These are phyloP conservation scores for Vicugna pacos DNA, from an alignment of 2,113 vertebrate species.

Conservation along the genomic window DNA sequence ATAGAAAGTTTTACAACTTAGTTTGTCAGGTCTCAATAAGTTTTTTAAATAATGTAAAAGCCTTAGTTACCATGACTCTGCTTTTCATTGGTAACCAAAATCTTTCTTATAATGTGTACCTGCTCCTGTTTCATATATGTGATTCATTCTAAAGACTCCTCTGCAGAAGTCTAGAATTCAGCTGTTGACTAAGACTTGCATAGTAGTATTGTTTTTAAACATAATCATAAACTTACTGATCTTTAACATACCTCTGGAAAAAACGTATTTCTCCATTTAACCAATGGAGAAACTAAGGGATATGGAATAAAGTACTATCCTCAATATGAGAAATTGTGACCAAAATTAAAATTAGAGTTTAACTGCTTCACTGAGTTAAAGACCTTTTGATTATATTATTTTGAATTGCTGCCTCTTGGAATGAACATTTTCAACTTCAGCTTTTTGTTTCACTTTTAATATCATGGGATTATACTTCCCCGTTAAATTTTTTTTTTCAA, in stretches of 20 bases:
- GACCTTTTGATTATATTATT: slow-evolving; percentile 42
- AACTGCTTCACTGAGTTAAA: background rate
- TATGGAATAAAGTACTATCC: background rate
- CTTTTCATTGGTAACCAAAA: slow-evolving; percentile 7
- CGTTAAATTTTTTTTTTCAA: slow-evolving; percentile 23
- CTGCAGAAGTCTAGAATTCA: slow-evolving; percentile 46
- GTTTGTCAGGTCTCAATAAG: background rate
- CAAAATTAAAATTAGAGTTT: slow-evolving; percentile 51
- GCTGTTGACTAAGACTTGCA: background rate
- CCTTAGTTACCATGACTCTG: background rate
- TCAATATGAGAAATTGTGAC: slow-evolving; percentile 24
- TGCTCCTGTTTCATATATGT: background rate
- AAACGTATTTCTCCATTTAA: background rate
- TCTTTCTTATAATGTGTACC: background rate
- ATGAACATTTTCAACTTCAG: background rate
- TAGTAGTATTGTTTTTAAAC: slow-evolving; percentile 45
- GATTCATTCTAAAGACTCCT: slow-evolving; percentile 6
- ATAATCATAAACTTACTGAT: slow-evolving; percentile 3
- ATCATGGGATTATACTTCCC: slow-evolving; percentile 6
- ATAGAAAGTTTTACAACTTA: slow-evolving; percentile 31
- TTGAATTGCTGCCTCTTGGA: slow-evolving; percentile 60
- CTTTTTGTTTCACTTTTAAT: slow-evolving; percentile 35
- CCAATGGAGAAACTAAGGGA: background rate
- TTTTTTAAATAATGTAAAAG: slow-evolving; percentile 34
- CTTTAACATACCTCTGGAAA: slow-evolving; percentile 29